Evolutionary conservation across 2,888 invertebrate species (phyloP), one percentile per base, ranked within the genome.

Genomic region (Ochropleura plecta): DNA sequence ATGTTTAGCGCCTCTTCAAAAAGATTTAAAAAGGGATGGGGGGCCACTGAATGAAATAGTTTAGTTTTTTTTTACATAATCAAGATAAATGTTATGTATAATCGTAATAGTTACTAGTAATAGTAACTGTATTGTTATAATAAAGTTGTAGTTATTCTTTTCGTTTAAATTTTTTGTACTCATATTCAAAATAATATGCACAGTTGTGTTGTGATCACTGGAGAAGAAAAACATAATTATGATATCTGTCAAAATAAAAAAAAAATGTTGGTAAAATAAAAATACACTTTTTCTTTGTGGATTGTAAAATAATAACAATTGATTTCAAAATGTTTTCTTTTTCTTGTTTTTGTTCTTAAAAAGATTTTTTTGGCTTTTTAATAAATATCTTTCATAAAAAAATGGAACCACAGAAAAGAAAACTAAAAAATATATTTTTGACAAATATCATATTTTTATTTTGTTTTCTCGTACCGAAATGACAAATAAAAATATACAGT

Each of bases 101-200:
- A 79, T 51, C 68, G 49, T 42, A 74, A 69, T 18, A 6, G 16
- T n/a, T 42, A 74, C 66, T 18, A 6, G 12, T n/a, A n/a, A 1
- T 3, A 55, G 16, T 46, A 60, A 66, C 9, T 48, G 16, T 0
- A 42, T 78, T 73, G 74, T 76, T 69, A 65, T 51, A 60, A 68
- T 72, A 62, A 20, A 64, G 69, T 68, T 64, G 7, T 63, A 62
- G 44, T 64, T 63, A 42, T 62, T 71, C 71, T 76, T 48, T 73
- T 59, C 4, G 62, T 62, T 70, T 70, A 18, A 14, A 40, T 53
- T 55, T 79, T 86, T 86, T 86, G 85, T 86, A 86, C 85, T 86
- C 46, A 14, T 75, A 68, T 75, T 80, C 42, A 76, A 81, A 84
- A 76, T 73, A 77, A 59, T 76, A 74, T 76, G 66, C 72, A 74